Percentiles rank a stretch among this genome's conserved stretches.
Conservation (phyloP, 2,113 vertebrate genomes). For the Cricetomys ansorgei region DNA sequence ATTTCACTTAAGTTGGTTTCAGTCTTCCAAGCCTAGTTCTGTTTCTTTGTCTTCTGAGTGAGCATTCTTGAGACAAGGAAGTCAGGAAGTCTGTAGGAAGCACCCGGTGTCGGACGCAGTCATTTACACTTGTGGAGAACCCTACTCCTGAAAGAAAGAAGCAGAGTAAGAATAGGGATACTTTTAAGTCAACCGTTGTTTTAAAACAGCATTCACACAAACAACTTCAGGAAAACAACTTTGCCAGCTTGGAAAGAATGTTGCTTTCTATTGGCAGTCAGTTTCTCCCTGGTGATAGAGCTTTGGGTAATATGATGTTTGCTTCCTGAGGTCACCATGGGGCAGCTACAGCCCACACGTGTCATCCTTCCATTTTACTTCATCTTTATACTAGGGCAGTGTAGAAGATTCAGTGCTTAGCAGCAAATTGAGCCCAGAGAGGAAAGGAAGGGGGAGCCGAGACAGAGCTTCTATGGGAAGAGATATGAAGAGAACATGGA, state of each 20-base stretch:
- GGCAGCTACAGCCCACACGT: background rate
- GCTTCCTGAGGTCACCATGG: background rate
- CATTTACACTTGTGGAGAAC: background rate
- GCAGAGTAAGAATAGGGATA: background rate
- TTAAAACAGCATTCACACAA: background rate
- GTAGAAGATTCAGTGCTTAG: background rate
- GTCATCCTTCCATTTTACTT: background rate
- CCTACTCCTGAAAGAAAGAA: background rate
- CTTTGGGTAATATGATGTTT: background rate
- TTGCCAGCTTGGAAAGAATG: slow-evolving; percentile 40
- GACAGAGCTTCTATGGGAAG: background rate
- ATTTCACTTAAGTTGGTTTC: slow-evolving; percentile 61
- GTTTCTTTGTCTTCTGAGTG: slow-evolving; percentile 69
- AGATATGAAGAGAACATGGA: background rate
- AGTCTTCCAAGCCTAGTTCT: slow-evolving; percentile 8
- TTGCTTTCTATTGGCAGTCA: background rate
- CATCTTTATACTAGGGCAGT: background rate
- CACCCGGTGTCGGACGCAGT: background rate
- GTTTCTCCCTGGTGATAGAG: background rate
- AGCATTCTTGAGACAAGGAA: slow-evolving; percentile 17
- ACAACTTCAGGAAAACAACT: background rate
- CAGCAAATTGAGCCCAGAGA: background rate
- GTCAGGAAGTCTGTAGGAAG: background rate
- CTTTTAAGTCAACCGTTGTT: background rate
- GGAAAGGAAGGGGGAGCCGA: too few species aligned